Evolutionary conservation across 2,888 invertebrate genomes (phyloP), one percentile per base, ranked within the genome.

Genomic region (Cheilosia grossa): DNA sequence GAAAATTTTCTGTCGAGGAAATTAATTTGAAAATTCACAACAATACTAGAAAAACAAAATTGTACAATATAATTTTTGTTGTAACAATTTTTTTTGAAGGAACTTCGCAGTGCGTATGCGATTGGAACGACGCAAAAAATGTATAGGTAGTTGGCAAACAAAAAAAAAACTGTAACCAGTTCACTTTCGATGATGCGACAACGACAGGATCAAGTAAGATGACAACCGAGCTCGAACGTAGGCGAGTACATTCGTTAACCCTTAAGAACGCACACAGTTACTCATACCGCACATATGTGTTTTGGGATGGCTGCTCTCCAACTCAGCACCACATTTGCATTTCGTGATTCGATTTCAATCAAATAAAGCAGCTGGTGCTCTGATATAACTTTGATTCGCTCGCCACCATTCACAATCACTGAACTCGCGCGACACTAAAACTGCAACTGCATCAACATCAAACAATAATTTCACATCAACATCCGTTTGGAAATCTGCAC

Each of bases 171-270:
- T 63, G 47, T 40, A 74, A 63, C 80, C 81, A 67, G 75, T 85
- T 85, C 67, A 80, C 75, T 81, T 85, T 85, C 81, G 66, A 72
- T 75, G 85, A 67, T 74, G 64, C 64, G 40, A 72, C 59, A 69
- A 66, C 58, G 58, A 63, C 53, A 53, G 79, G 79, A 83, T 79
- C 82, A 77, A 69, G 56, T 73, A 78, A 73, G 56, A 78, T 54
- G 72, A 78, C 61, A 67, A 82, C 72, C 67, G 54, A 72, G 37
- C 72, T 73, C 72, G 21, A 82, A 70, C 58, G 72, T 66, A 77
- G 42, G 59, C 53, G 44, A 47, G 64, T 56, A 67, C 79, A 79
- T 73, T 53, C 27, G 53, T 61, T 30, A 61, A 69, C 47, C 63
- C 49, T 64, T 58, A 63, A 44, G 9, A 17, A 82, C 75, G 37